Evolutionary conservation across 2,113 vertebrate species (phyloP).

Genomic region (Gasterosteus nipponicus): DNA sequence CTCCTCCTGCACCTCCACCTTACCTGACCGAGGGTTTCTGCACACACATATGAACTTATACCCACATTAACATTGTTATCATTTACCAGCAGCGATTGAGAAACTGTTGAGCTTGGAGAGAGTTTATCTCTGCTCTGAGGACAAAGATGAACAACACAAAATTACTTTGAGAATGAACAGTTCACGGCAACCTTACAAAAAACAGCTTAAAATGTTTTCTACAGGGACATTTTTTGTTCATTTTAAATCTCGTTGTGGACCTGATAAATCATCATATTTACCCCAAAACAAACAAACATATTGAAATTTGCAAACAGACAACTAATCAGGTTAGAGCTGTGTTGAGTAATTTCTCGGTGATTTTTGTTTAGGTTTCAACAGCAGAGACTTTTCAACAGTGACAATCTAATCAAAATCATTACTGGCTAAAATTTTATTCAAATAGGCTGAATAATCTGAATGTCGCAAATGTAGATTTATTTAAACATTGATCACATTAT

Average conservation of each 20-base stretch:
- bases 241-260: neutral
- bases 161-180: neutral
- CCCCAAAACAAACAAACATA: neutral
- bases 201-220: neutral
- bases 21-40: neutral
- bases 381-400: too few relatives aligned
- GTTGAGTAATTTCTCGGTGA: too few relatives aligned
- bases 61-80: neutral
- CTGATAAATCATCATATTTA: neutral
- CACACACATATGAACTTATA: conserved; percentile 1
- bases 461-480: too few relatives aligned
- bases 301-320: too few relatives aligned
- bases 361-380: too few relatives aligned
- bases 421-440: too few relatives aligned
- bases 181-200: neutral
- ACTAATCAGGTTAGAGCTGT: too few relatives aligned
- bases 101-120: conserved; percentile 16
- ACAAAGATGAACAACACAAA: conserved; percentile 42
- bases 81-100: conserved; percentile 62
- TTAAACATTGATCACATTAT: too few relatives aligned
- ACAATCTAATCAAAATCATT: too few relatives aligned
- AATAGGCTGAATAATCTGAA: too few relatives aligned
- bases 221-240: neutral
- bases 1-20: neutral
- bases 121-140: conserved; percentile 10